Conservation (phyloP, 2,888 invertebrate species). For the Pteria penguin region DNA sequence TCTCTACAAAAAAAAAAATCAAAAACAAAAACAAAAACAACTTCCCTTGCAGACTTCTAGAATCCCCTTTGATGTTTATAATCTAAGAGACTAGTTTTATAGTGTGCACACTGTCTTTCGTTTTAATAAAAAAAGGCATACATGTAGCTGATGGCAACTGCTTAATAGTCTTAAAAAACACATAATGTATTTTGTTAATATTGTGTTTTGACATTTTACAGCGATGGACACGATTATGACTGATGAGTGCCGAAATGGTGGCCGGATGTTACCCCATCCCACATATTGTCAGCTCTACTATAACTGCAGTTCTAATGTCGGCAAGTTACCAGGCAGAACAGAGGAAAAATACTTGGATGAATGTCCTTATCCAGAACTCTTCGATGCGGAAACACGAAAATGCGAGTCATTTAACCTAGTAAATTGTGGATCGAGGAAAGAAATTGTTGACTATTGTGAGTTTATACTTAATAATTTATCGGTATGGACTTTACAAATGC, state of each 20-base stretch:
- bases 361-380: constrained; percentile 20
- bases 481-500: no score
- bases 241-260: background rate
- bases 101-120: no score
- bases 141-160: no score
- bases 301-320: constrained; percentile 7
- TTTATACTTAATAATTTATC: no score
- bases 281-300: constrained; percentile 23
- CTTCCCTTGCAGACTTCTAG: no score
- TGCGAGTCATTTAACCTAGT: constrained; percentile 8
- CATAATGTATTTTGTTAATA: background rate
- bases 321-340: constrained; percentile 14
- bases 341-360: constrained; percentile 16
- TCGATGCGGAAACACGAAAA: background rate
- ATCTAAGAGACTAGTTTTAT: no score
- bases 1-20: no score
- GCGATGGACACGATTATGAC: background rate
- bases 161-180: background rate
- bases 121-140: no score
- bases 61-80: no score
- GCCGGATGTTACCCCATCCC: constrained; percentile 1
- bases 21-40: no score
- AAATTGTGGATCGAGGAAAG: constrained; percentile 1
- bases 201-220: background rate
- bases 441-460: constrained; percentile 14